Base-by-base conservation (phyloP, 2,113 vertebrate species). In the Epinephelus cyanopodus region DNA sequence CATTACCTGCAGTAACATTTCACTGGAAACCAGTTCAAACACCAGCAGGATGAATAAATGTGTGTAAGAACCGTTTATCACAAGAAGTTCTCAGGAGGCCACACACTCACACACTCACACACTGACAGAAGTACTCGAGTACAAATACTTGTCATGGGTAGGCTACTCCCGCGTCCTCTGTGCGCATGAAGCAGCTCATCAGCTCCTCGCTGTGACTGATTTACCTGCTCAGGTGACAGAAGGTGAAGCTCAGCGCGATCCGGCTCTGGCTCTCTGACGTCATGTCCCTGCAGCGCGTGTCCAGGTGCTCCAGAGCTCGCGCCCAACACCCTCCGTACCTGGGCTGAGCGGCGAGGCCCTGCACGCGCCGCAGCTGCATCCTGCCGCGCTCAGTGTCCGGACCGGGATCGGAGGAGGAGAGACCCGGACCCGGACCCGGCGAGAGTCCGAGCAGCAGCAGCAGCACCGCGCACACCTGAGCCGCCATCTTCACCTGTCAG, bases 221-320 rank as follows among this genome's bases (percentile, higher is more conserved):
- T 77, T 71, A 96, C 95, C 95, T 95, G 87, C 86, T 88, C 83
- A 96, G 91, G 91, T 96, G 95, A 84, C 95, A 96, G 73, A 92
- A 83, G 0, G 95, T 89, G 78, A 96, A 96, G 1, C 68, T 85
- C 76, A 96, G 84, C 15, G 95, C 95, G 0, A 96, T 80, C 6
- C 64, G 68, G 57, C 93, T 93, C 73, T 96, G 95, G n/a, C 84
- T 87, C 45, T 96, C 94, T 27, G 94, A 93, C 72, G 90, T 93
- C 87, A 96, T 76, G 23, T 95, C 84, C 33, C 48, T 58, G 69
- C 95, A 96, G 61, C 87, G 83, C 18, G 81, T 54, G 48, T 92
- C 91, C 50, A 95, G 87, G 56, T 85, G 69, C 45, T 92, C 81
- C 83, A 96, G 81, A 4, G 94, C 94, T 1, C 76, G 82, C 10